Percentiles rank a stretch among this genome's conserved stretches.
phyloP scores from a whole-genome alignment of 2,113 vertebrate genomes.

The Ceyx margarethae region DNA sequence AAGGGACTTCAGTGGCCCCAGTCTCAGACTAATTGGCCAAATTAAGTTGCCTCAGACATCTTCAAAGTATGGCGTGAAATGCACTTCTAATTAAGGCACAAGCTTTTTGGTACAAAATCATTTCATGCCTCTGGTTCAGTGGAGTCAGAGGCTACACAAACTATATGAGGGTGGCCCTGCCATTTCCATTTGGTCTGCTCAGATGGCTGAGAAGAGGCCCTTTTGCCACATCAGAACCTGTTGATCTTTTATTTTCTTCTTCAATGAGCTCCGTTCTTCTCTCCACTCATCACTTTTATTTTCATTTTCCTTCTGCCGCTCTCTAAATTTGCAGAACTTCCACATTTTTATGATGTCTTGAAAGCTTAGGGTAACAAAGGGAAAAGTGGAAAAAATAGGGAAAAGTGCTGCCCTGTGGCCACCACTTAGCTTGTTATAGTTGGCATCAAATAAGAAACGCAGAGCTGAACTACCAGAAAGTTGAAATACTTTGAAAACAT shows the following conservation, averaged over 20 bases:
- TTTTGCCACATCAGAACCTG: neutral
- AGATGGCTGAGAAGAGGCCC: neutral
- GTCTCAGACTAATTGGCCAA: neutral
- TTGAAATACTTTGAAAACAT: slow-evolving; percentile 7
- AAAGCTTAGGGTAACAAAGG: slow-evolving; percentile 11
- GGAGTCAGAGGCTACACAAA: neutral
- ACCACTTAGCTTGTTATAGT: slow-evolving; percentile 14
- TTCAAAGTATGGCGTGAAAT: neutral
- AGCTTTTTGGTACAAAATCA: neutral
- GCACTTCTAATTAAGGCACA: neutral
- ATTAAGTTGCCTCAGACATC: neutral
- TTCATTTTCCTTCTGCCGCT: neutral
- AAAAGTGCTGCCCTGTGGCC: neutral
- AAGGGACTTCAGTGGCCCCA: neutral
- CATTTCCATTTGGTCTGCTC: neutral
- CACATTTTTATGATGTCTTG: slow-evolving; percentile 21
- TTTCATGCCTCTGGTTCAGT: neutral
- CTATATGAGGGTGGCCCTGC: neutral
- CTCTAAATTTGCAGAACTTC: slow-evolving; percentile 2
- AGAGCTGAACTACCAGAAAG: slow-evolving; percentile 13
- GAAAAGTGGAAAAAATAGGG: neutral
- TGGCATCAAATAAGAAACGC: slow-evolving; percentile 35
- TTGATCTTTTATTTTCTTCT: neutral
- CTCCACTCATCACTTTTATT: neutral
- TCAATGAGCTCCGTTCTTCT: neutral